Conservation (phyloP, 2,888 invertebrate genomes). For the Ischnura elegans region DNA sequence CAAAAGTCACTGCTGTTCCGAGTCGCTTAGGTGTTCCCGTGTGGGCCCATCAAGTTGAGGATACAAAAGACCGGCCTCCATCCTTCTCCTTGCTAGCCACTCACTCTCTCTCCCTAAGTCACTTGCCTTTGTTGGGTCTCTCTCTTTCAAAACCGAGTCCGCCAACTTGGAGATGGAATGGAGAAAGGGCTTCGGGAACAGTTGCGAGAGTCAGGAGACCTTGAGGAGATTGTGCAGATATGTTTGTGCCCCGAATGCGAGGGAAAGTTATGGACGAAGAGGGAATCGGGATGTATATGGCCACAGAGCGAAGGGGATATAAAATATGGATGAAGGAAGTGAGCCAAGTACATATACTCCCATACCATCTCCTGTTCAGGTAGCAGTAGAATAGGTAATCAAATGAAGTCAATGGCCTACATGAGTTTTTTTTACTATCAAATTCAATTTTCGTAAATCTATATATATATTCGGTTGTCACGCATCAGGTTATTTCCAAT, state of each 20-base stretch:
- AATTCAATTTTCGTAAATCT: too few species aligned
- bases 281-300: not conserved
- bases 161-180: not conserved
- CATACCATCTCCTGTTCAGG: too few species aligned
- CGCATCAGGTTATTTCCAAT: too few species aligned
- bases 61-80: not conserved
- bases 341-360: too few species aligned
- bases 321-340: not conserved
- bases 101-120: not conserved
- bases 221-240: not conserved
- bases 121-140: not conserved
- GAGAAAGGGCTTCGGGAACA: slow-evolving; percentile 27
- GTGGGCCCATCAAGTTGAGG: not conserved
- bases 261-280: not conserved
- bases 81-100: not conserved
- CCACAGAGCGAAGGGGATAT: not conserved
- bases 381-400: too few species aligned
- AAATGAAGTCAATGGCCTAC: too few species aligned
- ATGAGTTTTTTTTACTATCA: too few species aligned
- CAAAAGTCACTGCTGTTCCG: not conserved
- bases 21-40: not conserved
- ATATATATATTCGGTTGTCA: too few species aligned
- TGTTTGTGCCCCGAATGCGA: not conserved
- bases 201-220: not conserved
- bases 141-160: not conserved